Percentiles rank a stretch among this genome's conserved stretches.
Conservation (phyloP, 37 sponge, comb jelly and placozoan species). For the Beroe forskalii region DNA sequence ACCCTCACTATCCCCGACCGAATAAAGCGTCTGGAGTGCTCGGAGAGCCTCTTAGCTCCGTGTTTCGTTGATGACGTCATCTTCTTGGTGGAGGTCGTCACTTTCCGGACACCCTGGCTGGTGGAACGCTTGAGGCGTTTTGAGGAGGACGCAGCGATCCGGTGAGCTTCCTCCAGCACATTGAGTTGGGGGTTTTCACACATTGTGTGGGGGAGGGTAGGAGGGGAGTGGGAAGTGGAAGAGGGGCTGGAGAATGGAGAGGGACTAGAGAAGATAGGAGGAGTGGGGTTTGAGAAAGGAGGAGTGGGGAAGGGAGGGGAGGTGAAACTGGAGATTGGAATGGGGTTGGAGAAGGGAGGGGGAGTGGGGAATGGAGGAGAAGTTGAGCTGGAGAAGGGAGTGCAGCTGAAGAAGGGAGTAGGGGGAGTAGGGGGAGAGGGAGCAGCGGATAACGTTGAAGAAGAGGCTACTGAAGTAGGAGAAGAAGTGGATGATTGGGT, state of each 20-base stretch:
- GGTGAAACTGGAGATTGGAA: background rate
- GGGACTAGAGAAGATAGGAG: background rate
- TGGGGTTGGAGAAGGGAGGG: background rate
- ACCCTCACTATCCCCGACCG: background rate
- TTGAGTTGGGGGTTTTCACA: background rate
- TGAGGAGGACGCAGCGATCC: background rate
- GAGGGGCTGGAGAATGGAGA: no score
- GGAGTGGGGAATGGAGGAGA: no score
- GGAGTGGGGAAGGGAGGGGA: no score
- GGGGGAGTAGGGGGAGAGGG: no score
- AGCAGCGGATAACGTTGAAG: no score
- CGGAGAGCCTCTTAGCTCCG: background rate
- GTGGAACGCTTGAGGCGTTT: background rate
- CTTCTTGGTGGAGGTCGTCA: background rate
- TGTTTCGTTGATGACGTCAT: background rate
- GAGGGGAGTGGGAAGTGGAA: background rate
- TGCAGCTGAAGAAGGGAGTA: no score
- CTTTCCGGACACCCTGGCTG: background rate
- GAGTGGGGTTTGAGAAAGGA: no score
- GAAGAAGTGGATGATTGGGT: no score
- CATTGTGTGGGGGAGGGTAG: no score
- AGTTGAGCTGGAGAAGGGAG: no score
- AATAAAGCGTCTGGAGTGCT: background rate
- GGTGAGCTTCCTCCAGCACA: background rate
- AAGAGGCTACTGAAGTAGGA: no score